These are phyloP conservation scores for Drosophila sturtevanti DNA, from an alignment of 1,140 invertebrate species.

Conservation along the genomic window DNA sequence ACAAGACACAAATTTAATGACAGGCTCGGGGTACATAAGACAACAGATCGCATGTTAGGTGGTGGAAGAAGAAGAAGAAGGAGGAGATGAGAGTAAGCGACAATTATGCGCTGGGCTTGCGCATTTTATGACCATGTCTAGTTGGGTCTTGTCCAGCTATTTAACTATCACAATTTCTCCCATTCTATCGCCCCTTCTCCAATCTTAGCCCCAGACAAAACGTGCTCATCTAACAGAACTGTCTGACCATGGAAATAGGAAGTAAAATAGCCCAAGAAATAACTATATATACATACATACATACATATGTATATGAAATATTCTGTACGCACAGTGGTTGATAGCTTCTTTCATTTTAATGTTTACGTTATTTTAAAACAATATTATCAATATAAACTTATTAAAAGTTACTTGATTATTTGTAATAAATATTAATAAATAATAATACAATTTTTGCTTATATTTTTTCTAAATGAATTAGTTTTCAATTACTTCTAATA, in stretches of 20 bases:
- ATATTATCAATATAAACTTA: too few species aligned
- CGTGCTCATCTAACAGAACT: constrained; percentile 11
- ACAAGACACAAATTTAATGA: constrained; percentile 11
- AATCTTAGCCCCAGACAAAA: background rate
- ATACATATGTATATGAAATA: background rate
- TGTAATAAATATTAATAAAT: too few species aligned
- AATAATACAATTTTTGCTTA: too few species aligned
- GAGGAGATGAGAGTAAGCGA: constrained; percentile 17
- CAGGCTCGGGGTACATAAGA: constrained; percentile 13
- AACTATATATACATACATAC: too few species aligned
- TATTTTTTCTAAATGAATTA: too few species aligned
- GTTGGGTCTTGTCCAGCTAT: constrained; percentile 8
- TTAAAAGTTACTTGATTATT: too few species aligned
- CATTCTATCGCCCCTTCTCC: background rate
- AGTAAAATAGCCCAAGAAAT: constrained; percentile 10
- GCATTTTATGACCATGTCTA: constrained; percentile 24
- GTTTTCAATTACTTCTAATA: background rate
- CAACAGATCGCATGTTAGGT: constrained; percentile 38
- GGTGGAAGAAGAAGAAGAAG: background rate
- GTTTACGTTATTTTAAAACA: too few species aligned
- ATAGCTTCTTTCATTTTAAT: too few species aligned
- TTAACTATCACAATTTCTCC: background rate
- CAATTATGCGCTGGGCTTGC: constrained; percentile 52
- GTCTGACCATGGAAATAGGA: background rate
- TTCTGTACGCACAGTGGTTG: constrained; percentile 17